Conservation (phyloP, 2,797 vertebrate genomes). For the Discoglossus pictus region DNA sequence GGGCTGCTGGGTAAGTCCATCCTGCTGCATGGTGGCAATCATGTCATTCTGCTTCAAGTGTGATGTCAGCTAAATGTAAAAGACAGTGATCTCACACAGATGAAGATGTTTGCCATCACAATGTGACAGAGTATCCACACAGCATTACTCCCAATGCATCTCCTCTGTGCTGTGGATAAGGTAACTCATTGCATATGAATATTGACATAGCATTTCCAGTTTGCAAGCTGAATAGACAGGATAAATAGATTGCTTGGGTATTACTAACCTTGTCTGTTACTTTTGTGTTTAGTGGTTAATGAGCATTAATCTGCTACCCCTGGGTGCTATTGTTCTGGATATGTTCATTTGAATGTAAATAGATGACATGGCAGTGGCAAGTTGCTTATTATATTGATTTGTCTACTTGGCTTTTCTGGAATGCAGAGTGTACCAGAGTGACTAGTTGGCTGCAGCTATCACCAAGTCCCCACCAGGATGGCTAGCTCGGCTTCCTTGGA, state of each 20-base stretch:
- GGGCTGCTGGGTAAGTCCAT: conserved; percentile 62
- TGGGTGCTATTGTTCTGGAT: conserved; percentile 85
- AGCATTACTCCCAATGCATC: conserved; percentile 76
- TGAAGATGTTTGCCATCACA: conserved; percentile 81
- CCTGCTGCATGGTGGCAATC: conserved; percentile 72
- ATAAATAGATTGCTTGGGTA: conserved; percentile 52
- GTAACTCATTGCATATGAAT: conserved; percentile 64
- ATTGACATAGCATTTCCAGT: conserved; percentile 57
- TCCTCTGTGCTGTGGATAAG: conserved; percentile 72
- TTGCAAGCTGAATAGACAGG: conserved; percentile 53
- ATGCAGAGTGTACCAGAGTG: conserved; percentile 74
- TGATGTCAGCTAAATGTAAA: conserved; percentile 86
- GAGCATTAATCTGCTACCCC: conserved; percentile 91
- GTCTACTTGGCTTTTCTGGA: conserved; percentile 83
- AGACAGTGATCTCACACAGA: conserved; percentile 81
- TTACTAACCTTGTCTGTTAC: conserved; percentile 79
- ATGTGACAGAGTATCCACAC: conserved; percentile 83
- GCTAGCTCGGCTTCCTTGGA: conserved; percentile 89
- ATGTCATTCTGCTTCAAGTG: conserved; percentile 80
- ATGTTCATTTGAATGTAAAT: conserved; percentile 92
- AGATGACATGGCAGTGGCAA: conserved; percentile 80
- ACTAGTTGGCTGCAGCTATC: conserved; percentile 73
- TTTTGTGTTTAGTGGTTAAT: conserved; percentile 83
- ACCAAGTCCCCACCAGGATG: conserved; percentile 77
- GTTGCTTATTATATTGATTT: conserved; percentile 92